Base-by-base conservation (phyloP, 1,140 invertebrate species). In the Drosophila paulistorum region DNA sequence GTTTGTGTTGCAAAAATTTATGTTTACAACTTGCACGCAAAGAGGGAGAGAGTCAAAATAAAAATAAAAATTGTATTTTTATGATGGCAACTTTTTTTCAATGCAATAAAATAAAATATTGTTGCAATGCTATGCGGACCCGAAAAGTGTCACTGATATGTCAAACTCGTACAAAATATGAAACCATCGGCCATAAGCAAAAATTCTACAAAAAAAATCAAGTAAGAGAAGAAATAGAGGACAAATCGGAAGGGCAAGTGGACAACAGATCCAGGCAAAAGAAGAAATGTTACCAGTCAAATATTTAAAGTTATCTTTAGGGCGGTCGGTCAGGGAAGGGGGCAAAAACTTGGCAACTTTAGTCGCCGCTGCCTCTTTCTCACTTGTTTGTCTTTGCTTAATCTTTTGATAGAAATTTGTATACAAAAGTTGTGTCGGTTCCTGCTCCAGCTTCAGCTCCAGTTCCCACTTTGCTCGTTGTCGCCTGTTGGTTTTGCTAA, bases 331-430 rank as follows among this genome's bases (percentile, higher is more conserved):
- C 30, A 6, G 17, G 3, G 17, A 14, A 14, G 14, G 14, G 2
- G 82, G 6, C 30, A 30, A 48, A 72, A 86, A 75, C 48, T 85
- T 83, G 79, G 67, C 83, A 79, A 87, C 79, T 74, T 59, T 61
- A 33, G 35, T 59, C 9, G 68, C 57, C 63, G 68, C 65, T 75
- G 76, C 59, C 82, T 74, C 77, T 23, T n/a, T 10, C 45, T 77
- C 79, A 77, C 76, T 86, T 86, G 76, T 86, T 86, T 86, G 83
- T 86, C 83, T 86, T 86, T 87, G 80, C 83, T 87, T 87, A 87
- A 87, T 87, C 83, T 87, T 87, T 89, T 89, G 84, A 89, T 87
- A 87, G 84, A 87, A 89, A 87, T 87, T 87, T 89, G 83, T 87
- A 87, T 89, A 73, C 68, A 79, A 89, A 87, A 89, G 69, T 87